Evolutionary conservation across 2,797 vertebrate genomes (phyloP), one percentile per base, ranked within the genome.

Genomic region (Sorex maritimensis): DNA sequence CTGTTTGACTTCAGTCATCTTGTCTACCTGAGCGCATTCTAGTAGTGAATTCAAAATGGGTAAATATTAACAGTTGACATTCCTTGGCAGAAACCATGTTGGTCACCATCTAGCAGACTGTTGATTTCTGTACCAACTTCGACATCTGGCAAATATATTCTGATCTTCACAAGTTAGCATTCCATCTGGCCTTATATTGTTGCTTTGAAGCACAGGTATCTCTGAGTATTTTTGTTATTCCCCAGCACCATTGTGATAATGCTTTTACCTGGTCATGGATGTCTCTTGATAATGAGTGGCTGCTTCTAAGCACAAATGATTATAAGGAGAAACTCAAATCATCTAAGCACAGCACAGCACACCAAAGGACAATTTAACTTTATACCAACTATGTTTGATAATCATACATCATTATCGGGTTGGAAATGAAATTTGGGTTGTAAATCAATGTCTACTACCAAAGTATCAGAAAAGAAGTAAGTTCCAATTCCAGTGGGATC

Each of bases 381-480:
- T 46, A 26, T 4, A 55, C 15, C 23, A 28, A 52, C 24, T 81
- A n/a, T 4, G 44, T 21, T 6, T 67, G 30, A 77, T 12, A n/a
- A 34, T 1, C n/a, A 61, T 52, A 55, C 71, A 86, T 55, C 30
- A 19, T 13, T 55, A 13, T 73, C 46, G 75, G 75, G n/a, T 28
- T 61, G 19, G 44, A 38, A 12, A 52, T 71, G 24, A 12, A 78
- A 58, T 67, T 58, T 12, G 1, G 38, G 19, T 11, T 41, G 0
- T 63, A 74, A 90, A 46, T 52, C 15, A 68, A 4, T 75, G 17
- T 3, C 44, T 19, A 44, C 26, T 79, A 73, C 44, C 14, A 44
- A 77, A 34, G 52, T 69, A 79, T 68, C 28, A 46, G 58, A 74
- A 26, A 88, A 19, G 2, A 85, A 90, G n/a, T 68, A 79, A 86